Conservation (phyloP, 1,140 invertebrate genomes). For the Asobara japonica region DNA sequence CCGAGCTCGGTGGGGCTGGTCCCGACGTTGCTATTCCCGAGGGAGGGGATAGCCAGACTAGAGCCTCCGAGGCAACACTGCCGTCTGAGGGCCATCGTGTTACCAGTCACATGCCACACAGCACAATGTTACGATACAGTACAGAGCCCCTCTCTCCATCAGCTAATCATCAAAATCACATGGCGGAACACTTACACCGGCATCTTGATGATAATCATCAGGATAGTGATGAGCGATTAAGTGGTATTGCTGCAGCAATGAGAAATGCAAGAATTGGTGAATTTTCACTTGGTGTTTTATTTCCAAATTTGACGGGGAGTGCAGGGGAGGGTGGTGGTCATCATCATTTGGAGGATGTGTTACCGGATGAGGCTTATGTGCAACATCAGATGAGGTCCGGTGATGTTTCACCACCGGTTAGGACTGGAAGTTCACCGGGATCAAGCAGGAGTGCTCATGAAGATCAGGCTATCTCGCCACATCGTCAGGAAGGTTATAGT, state of each 20-base stretch:
- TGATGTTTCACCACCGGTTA: constrained; percentile 49
- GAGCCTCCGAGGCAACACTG: constrained; percentile 45
- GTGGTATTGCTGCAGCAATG: constrained; percentile 51
- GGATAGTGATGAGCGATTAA: constrained; percentile 39
- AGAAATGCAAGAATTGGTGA: constrained; percentile 45
- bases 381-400: constrained; percentile 52
- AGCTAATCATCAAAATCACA: constrained; percentile 40
- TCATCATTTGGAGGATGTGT: constrained; percentile 54
- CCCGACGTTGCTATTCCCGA: constrained; percentile 50
- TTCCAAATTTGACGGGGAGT: constrained; percentile 40
- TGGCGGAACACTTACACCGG: constrained; percentile 42
- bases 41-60: constrained; percentile 58
- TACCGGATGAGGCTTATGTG: constrained; percentile 51
- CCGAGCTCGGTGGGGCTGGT: constrained; percentile 44
- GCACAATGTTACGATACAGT: constrained; percentile 61
- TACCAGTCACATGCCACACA: constrained; percentile 61
- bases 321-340: constrained; percentile 14
- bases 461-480: constrained; percentile 51
- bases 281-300: constrained; percentile 45
- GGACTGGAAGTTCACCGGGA: constrained; percentile 57
- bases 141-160: constrained; percentile 56
- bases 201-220: constrained; percentile 28
- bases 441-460: constrained; percentile 60
- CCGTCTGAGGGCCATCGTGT: constrained; percentile 50
- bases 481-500: constrained; percentile 55